These are phyloP conservation scores for Oreamnos americanus DNA, from an alignment of 2,113 vertebrate genomes.

Conservation along the genomic window DNA sequence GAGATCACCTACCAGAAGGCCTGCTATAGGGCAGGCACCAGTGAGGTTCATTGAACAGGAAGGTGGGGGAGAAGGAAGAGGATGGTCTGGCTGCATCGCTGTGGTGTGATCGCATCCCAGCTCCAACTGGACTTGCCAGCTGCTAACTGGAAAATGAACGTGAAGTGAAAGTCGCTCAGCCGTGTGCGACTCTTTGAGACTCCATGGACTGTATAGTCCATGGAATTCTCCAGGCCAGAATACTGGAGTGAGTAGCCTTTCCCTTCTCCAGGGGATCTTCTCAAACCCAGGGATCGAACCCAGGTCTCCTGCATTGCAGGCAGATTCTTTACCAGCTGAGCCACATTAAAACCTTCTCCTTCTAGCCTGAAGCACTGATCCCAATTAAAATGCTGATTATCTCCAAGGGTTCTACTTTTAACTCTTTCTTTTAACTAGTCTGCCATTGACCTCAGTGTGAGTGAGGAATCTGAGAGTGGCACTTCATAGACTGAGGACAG, in stretches of 20 bases:
- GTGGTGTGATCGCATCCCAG: not conserved
- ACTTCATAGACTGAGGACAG: not conserved
- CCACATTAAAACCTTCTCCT: not conserved
- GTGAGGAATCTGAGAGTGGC: not conserved
- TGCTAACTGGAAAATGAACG: not conserved
- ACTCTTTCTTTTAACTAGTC: not conserved
- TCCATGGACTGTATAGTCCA: not conserved
- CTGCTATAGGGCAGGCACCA: not conserved
- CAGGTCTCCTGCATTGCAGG: not conserved
- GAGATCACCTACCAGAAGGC: accelerated
- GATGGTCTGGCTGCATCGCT: not conserved
- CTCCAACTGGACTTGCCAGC: not conserved
- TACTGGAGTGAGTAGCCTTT: not conserved
- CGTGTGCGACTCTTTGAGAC: accelerated
- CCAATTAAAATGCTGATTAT: constrained; percentile 71
- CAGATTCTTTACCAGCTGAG: not conserved
- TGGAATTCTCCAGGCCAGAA: not conserved
- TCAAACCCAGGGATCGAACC: not conserved
- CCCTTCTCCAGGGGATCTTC: not conserved
- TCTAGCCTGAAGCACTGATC: constrained; percentile 47
- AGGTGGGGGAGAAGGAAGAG: too few species aligned
- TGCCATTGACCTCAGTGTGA: constrained; percentile 31
- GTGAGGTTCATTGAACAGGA: not conserved
- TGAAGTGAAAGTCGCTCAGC: not conserved
- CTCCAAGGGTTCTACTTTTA: constrained; percentile 18